These are phyloP conservation scores for Beaufortia kweichowensis DNA, from an alignment of 2,113 vertebrate genomes.

Conservation along the genomic window DNA sequence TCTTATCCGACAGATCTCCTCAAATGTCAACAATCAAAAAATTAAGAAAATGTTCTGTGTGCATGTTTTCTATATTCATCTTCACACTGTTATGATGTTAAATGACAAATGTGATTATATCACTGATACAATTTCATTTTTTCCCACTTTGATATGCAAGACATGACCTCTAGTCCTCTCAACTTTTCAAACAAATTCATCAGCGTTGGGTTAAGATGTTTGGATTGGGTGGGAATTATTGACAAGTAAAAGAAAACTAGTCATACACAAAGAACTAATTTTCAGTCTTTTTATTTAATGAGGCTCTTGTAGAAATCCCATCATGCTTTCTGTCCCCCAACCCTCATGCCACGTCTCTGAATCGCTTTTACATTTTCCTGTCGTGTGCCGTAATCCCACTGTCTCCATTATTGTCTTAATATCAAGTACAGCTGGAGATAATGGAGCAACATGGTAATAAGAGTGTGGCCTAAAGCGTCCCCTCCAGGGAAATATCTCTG, in stretches of 20 bases:
- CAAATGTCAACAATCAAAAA: too few relatives aligned
- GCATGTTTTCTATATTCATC: not conserved
- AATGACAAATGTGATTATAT: not conserved
- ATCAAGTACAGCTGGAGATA: constrained; percentile 90
- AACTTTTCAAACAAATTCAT: constrained; percentile 54
- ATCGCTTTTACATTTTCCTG: constrained; percentile 82
- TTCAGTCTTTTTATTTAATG: constrained; percentile 75
- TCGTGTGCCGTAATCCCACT: constrained; percentile 87
- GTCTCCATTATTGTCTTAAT: constrained; percentile 93
- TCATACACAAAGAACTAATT: constrained; percentile 70
- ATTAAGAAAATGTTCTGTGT: too few relatives aligned
- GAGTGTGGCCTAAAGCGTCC: constrained; percentile 83
- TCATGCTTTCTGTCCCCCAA: constrained; percentile 65
- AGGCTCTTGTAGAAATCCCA: constrained; percentile 66
- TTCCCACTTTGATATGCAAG: not conserved
- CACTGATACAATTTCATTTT: not conserved
- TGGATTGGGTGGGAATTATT: constrained; percentile 71
- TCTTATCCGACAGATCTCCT: too few relatives aligned
- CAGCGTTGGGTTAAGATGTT: constrained; percentile 73
- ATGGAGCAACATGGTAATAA: constrained; percentile 89
- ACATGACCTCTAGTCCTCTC: not conserved
- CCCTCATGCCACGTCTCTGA: constrained; percentile 71
- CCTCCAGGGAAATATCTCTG: constrained; percentile 88
- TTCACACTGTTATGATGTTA: not conserved
- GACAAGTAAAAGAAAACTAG: constrained; percentile 51